phyloP scores from a whole-genome alignment of 2,113 vertebrate genomes.

The Carassius auratus region DNA sequence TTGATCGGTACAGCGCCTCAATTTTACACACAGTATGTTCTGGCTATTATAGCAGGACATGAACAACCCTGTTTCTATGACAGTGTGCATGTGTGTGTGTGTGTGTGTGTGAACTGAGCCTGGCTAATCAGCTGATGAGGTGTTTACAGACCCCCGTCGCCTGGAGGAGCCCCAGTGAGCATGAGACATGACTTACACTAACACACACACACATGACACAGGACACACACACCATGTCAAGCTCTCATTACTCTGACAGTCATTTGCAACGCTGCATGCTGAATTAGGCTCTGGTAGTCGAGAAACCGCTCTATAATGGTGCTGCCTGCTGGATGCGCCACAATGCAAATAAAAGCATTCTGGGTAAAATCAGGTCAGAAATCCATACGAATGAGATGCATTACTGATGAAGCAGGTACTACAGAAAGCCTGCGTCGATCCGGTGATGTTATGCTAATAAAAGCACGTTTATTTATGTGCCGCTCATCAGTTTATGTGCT shows the following conservation, averaged over 20 bases:
- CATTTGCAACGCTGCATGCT: slow-evolving; percentile 78
- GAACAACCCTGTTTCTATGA: slow-evolving; percentile 32
- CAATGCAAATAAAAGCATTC: slow-evolving; percentile 35
- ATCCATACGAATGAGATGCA: background rate
- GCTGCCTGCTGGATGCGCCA: slow-evolving; percentile 7
- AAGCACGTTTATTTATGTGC: background rate
- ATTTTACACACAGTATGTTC: background rate
- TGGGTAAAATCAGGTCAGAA: slow-evolving; percentile 1
- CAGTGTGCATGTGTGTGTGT: slow-evolving; percentile 22
- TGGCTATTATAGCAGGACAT: background rate
- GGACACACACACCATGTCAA: slow-evolving; percentile 53
- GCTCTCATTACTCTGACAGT: slow-evolving; percentile 74
- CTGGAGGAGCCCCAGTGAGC: slow-evolving; percentile 77
- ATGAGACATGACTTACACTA: slow-evolving; percentile 40
- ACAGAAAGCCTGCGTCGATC: background rate
- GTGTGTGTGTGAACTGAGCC: slow-evolving; percentile 56
- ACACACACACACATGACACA: slow-evolving; percentile 33
- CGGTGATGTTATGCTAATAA: background rate
- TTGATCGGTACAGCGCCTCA: background rate
- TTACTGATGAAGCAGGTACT: background rate
- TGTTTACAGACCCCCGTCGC: slow-evolving; percentile 80
- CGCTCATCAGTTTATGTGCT: too few species aligned
- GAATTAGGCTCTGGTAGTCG: slow-evolving; percentile 52
- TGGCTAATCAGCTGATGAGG: slow-evolving; percentile 80
- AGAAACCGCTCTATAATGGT: slow-evolving; percentile 22